phyloP scores from a whole-genome alignment of 1,140 invertebrate species.

The Trichonephila inaurata region DNA sequence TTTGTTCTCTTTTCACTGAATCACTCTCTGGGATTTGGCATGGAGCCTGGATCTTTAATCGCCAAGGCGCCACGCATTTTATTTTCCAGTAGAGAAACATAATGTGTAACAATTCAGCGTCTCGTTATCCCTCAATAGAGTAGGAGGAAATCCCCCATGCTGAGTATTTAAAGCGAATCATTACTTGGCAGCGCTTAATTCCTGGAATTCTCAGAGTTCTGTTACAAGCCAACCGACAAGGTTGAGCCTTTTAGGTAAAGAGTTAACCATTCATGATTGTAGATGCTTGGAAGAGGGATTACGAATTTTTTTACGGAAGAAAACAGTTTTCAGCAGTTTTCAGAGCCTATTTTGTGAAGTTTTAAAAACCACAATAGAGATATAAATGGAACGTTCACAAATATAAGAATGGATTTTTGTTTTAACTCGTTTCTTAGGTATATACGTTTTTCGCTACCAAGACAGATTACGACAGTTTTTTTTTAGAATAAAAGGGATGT shows the following conservation, averaged over 20 bases:
- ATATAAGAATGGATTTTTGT: too few relatives aligned
- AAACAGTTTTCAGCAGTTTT: too few relatives aligned
- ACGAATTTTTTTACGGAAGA: neutral
- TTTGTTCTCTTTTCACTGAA: neutral
- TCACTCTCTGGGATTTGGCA: neutral
- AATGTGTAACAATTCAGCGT: neutral
- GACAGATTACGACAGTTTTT: too few relatives aligned
- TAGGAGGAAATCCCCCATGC: slow-evolving; percentile 16
- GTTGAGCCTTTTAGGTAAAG: neutral
- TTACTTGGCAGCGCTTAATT: neutral
- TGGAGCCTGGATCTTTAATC: neutral
- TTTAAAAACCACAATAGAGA: too few relatives aligned
- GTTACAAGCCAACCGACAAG: neutral
- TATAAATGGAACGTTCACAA: too few relatives aligned
- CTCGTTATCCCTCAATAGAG: neutral
- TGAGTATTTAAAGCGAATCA: slow-evolving; percentile 15
- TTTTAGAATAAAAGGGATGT: too few relatives aligned
- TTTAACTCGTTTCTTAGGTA: too few relatives aligned
- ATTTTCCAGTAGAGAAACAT: neutral
- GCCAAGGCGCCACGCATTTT: neutral
- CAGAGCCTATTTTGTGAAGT: too few relatives aligned
- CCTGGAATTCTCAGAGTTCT: neutral
- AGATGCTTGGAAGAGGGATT: neutral
- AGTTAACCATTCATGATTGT: neutral
- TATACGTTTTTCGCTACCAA: too few relatives aligned